Evolutionary conservation across 2,113 vertebrate genomes (phyloP).

Genomic region (Leptosomus discolor): DNA sequence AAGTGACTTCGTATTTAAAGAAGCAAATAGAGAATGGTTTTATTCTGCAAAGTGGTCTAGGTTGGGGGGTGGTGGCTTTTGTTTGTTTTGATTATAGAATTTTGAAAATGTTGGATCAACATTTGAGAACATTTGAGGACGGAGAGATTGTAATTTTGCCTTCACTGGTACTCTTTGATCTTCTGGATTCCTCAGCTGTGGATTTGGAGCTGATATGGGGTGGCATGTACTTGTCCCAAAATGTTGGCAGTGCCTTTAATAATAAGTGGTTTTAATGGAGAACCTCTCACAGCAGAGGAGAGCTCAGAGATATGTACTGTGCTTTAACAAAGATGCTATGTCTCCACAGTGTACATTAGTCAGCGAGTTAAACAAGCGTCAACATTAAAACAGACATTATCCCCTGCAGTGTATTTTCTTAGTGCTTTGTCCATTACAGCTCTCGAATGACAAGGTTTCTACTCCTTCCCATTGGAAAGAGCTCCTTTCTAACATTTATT

Average conservation of each 20-base stretch:
- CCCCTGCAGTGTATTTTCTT: slow-evolving; percentile 55
- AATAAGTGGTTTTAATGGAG: background rate
- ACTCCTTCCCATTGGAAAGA: background rate
- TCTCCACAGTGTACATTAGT: slow-evolving; percentile 38
- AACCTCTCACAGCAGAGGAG: background rate
- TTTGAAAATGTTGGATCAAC: background rate
- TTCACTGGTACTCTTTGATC: background rate
- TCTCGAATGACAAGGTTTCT: slow-evolving; percentile 2
- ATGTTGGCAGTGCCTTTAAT: background rate
- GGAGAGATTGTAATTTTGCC: background rate
- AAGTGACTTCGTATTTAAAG: background rate
- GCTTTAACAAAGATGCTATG: background rate
- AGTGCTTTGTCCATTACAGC: slow-evolving; percentile 42
- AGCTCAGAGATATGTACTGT: background rate
- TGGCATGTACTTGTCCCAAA: background rate
- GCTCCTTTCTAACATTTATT: background rate
- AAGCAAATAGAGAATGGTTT: background rate
- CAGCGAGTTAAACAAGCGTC: slow-evolving; percentile 57
- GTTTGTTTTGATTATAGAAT: background rate
- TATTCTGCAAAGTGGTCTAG: background rate
- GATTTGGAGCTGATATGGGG: background rate
- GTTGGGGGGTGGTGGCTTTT: background rate
- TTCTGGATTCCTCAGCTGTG: background rate
- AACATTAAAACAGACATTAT: slow-evolving; percentile 49
- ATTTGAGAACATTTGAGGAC: background rate